Evolutionary conservation across 2,888 invertebrate genomes (phyloP).

Genomic region (Sclerodermus sp.): DNA sequence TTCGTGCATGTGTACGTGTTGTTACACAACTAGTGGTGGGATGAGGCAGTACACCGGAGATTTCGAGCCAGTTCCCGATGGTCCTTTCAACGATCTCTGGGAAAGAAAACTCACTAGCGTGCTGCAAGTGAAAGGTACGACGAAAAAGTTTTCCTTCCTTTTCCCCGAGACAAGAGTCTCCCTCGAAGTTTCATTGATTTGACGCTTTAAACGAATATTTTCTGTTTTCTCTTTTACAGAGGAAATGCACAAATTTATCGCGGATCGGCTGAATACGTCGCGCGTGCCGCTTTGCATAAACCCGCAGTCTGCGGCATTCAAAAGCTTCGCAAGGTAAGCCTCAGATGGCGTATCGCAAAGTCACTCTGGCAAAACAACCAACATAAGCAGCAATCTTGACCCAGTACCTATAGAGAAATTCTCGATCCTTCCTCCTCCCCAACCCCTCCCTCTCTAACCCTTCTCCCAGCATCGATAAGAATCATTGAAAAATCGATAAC

Average conservation of each 20-base stretch:
- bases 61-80: slow-evolving; percentile 88
- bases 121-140: slow-evolving; percentile 89
- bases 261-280: slow-evolving; percentile 92
- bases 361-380: slow-evolving; percentile 5
- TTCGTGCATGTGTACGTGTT: slow-evolving; percentile 99
- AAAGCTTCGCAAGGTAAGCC: slow-evolving; percentile 98
- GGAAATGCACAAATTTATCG: slow-evolving; percentile 98
- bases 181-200: slow-evolving; percentile 16
- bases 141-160: too few relatives aligned
- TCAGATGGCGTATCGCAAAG: slow-evolving; percentile 18
- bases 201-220: too few relatives aligned
- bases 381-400: not conserved
- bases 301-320: slow-evolving; percentile 99
- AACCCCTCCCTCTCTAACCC: too few relatives aligned
- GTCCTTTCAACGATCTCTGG: slow-evolving; percentile 94
- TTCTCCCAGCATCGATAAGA: too few relatives aligned
- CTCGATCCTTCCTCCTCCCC: too few relatives aligned
- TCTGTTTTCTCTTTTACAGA: slow-evolving; percentile 72
- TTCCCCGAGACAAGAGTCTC: too few relatives aligned
- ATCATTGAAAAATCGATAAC: too few relatives aligned
- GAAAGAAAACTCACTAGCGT: slow-evolving; percentile 92
- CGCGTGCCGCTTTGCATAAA: slow-evolving; percentile 99
- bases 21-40: slow-evolving; percentile 77
- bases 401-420: not conserved
- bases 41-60: slow-evolving; percentile 86